phyloP scores from a whole-genome alignment of 2,888 invertebrate genomes.

The Camponotus fellah region DNA sequence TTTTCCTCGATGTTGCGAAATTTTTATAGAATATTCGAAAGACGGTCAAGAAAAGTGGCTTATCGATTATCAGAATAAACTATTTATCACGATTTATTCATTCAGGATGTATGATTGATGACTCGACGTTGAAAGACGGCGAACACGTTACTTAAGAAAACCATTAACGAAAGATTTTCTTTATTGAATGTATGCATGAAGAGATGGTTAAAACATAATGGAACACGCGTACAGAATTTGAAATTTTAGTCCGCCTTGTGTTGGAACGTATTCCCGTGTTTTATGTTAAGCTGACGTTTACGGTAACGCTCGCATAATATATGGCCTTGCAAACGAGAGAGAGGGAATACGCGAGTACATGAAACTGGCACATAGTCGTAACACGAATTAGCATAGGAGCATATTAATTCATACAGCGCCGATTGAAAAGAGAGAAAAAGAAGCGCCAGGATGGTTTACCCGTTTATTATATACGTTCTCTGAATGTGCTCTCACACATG shows the following conservation, averaged over 20 bases:
- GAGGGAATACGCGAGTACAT: constrained; percentile 19
- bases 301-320: constrained; percentile 42
- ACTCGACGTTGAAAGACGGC: background rate
- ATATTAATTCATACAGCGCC: constrained; percentile 70
- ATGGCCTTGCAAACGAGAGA: constrained; percentile 36
- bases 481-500: background rate
- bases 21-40: background rate
- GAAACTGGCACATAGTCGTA: constrained; percentile 52
- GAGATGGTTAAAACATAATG: background rate
- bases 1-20: constrained; percentile 21
- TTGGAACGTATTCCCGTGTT: constrained; percentile 27
- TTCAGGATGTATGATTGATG: background rate
- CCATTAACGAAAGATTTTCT: background rate
- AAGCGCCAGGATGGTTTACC: constrained; percentile 7
- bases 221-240: constrained; percentile 18
- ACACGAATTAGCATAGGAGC: constrained; percentile 70
- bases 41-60: too few relatives aligned
- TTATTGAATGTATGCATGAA: background rate
- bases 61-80: background rate
- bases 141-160: background rate
- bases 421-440: constrained; percentile 31
- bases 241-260: constrained; percentile 27
- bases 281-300: constrained; percentile 35
- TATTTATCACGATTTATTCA: background rate
- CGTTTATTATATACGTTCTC: constrained; percentile 53